Evolutionary conservation across 1,140 invertebrate genomes (phyloP).

Genomic region (Drosophila orosa): DNA sequence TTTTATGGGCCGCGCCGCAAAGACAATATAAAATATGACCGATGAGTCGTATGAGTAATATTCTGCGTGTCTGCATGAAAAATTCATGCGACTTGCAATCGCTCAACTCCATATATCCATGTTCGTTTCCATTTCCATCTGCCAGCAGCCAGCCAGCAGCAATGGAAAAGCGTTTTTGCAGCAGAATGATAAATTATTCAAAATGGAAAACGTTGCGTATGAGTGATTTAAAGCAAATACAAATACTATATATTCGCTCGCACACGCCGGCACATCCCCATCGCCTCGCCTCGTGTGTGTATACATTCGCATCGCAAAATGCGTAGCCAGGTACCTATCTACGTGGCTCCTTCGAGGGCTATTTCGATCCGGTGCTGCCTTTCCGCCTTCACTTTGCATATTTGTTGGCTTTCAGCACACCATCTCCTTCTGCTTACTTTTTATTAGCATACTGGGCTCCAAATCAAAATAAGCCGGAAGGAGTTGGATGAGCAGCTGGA

Average conservation of each 20-base stretch:
- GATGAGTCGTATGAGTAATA: slow-evolving; percentile 39
- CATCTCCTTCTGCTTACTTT: slow-evolving; percentile 32
- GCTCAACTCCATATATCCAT: slow-evolving; percentile 27
- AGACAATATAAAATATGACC: slow-evolving; percentile 48
- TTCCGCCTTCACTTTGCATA: slow-evolving; percentile 46
- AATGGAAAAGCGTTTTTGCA: slow-evolving; percentile 35
- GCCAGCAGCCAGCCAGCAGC: no score
- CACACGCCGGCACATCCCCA: slow-evolving; percentile 12
- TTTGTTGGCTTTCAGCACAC: slow-evolving; percentile 55
- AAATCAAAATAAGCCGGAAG: slow-evolving; percentile 24
- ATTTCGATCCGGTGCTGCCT: slow-evolving; percentile 10
- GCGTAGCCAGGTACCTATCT: slow-evolving; percentile 5
- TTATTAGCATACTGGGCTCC: slow-evolving; percentile 46
- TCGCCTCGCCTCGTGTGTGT: no score
- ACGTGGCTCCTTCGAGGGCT: slow-evolving; percentile 30
- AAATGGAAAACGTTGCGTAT: slow-evolving; percentile 62
- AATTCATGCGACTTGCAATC: slow-evolving; percentile 49
- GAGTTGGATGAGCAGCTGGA: not conserved
- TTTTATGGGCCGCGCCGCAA: slow-evolving; percentile 35
- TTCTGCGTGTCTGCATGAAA: slow-evolving; percentile 42
- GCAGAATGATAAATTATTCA: slow-evolving; percentile 63
- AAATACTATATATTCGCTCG: slow-evolving; percentile 22
- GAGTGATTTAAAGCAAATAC: slow-evolving; percentile 59
- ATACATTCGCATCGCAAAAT: slow-evolving; percentile 19
- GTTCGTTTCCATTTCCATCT: slow-evolving; percentile 42